Base-by-base conservation (phyloP, 2,888 invertebrate genomes). In the Platerodrilus igneus region DNA sequence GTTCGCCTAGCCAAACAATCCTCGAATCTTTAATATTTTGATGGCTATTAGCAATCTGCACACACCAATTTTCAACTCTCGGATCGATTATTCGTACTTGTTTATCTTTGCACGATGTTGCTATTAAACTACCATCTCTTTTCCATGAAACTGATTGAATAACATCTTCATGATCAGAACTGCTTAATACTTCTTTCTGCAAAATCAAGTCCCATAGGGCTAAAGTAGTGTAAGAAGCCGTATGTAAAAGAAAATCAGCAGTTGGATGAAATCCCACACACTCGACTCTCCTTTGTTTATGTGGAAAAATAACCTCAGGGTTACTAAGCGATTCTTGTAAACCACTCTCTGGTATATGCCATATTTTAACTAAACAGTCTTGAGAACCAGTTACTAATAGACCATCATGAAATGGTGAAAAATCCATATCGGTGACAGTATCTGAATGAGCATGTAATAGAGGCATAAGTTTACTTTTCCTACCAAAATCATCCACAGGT, bases 391-490 rank as follows among this genome's bases (percentile, higher is more conserved):
- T 95, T 17, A 91, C 83, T 54, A 96, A 71, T 28, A 94, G 73
- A 20, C 90, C 89, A 72, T 94, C 93, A 64, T 94, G 91, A 68
- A 94, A 95, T 4, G 94, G 94, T 17, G 94, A 93, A 66, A 96
- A 95, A 57, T 88, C 87, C 78, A 95, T 84, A 66, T 94, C 95
- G 21, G 92, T 92, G 20, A 95, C 89, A 28, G 91, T 88, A 58
- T 94, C 95, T 33, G 86, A 78, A 69, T 90, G 86, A 9, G 85
- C 88, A 68, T 89, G 86, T 32, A 91, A 73, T 45, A 90, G 62
- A 3, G 91, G 89, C 85, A 89, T 87, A 13, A 83, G 83, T 72
- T 89, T 88, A 61, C 86, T 86, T 67, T 90, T 87, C 48, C 93
- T 77, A 0, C 94, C 94, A 54, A 84, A 87, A 62, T 92, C 88